Evolutionary conservation across 2,888 invertebrate genomes (phyloP).

Genomic region (Platerodrilus igneus): DNA sequence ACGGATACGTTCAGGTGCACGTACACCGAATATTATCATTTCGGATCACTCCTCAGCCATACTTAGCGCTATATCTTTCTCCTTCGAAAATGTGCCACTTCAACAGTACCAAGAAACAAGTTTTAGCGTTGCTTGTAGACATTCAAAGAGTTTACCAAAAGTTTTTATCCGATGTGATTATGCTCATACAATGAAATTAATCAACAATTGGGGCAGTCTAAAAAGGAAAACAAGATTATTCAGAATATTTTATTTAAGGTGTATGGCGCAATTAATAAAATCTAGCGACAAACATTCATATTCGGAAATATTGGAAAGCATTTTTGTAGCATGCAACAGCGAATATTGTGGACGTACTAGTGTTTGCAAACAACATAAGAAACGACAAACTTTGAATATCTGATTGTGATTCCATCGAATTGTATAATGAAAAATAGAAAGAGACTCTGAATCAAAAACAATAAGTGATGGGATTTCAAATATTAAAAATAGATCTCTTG

Average conservation of each 20-base stretch:
- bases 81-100: background rate
- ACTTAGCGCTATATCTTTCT: conserved; percentile 5
- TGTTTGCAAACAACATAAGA: too few relatives aligned
- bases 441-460: too few relatives aligned
- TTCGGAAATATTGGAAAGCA: too few relatives aligned
- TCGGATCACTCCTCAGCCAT: conserved; percentile 16
- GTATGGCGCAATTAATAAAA: background rate
- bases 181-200: background rate
- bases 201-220: background rate
- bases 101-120: background rate
- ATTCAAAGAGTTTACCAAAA: background rate
- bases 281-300: too few relatives aligned
- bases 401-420: too few relatives aligned
- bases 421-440: too few relatives aligned
- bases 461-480: too few relatives aligned
- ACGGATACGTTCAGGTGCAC: conserved; percentile 10
- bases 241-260: background rate
- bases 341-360: too few relatives aligned
- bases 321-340: too few relatives aligned
- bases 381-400: too few relatives aligned
- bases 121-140: background rate
- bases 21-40: conserved; percentile 9
- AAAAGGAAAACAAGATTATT: background rate
- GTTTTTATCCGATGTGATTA: background rate
- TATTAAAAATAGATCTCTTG: too few relatives aligned